Evolutionary conservation across 2,113 vertebrate genomes (phyloP).

Genomic region (Gambusia affinis): DNA sequence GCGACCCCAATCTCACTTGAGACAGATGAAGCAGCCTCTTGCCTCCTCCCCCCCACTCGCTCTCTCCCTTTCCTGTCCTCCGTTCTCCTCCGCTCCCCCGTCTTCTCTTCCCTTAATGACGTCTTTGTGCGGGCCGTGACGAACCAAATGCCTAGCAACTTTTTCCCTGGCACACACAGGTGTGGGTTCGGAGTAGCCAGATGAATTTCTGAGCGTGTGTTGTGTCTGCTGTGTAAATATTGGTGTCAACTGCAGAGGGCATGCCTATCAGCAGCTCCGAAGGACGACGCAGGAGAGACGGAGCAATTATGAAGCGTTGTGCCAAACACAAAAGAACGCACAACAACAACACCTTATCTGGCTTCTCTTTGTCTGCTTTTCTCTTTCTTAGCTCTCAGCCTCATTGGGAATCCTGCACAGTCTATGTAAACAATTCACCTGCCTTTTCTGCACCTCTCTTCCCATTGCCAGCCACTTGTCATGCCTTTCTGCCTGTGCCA

Average conservation of each 20-base stretch:
- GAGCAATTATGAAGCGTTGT: slow-evolving; percentile 61
- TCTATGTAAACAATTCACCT: slow-evolving; percentile 1
- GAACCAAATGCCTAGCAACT: slow-evolving; percentile 61
- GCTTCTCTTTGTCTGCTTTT: slow-evolving; percentile 48
- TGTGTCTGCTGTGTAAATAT: slow-evolving; percentile 65
- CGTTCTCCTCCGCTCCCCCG: slow-evolving; percentile 13
- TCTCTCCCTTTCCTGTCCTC: not conserved
- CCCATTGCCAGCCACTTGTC: slow-evolving; percentile 66
- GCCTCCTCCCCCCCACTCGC: slow-evolving; percentile 3
- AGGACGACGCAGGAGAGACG: slow-evolving; percentile 39
- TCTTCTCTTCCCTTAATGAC: slow-evolving; percentile 59
- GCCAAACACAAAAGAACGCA: slow-evolving; percentile 62
- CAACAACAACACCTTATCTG: slow-evolving; percentile 63
- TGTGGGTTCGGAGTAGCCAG: not conserved
- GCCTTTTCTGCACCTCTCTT: slow-evolving; percentile 35
- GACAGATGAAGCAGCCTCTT: slow-evolving; percentile 74
- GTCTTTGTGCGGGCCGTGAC: slow-evolving; percentile 60
- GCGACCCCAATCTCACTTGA: slow-evolving; percentile 80
- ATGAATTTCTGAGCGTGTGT: slow-evolving; percentile 10
- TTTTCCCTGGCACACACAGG: slow-evolving; percentile 39
- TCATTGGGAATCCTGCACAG: slow-evolving; percentile 35
- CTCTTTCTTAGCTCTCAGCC: slow-evolving; percentile 25
- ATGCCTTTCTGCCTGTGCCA: slow-evolving; percentile 64
- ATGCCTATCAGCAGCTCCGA: slow-evolving; percentile 46
- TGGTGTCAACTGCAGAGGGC: slow-evolving; percentile 71